Evolutionary conservation across 2,113 vertebrate species (phyloP).

Genomic region (Dinomys branickii): DNA sequence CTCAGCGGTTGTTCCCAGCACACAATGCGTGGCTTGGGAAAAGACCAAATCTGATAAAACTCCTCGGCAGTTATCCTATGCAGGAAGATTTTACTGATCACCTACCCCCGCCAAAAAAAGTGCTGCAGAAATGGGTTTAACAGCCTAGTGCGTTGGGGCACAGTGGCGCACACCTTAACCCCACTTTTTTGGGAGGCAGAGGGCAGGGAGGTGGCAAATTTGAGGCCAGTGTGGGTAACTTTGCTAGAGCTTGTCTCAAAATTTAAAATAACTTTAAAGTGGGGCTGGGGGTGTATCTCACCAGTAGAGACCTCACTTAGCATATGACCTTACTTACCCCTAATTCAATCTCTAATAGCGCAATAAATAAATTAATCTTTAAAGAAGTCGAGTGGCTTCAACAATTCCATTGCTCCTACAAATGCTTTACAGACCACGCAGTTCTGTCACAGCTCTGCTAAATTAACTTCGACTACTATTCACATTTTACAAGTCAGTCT

Average conservation of each 20-base stretch:
- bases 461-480: not conserved
- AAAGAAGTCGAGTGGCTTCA: not conserved
- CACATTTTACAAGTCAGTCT: not conserved
- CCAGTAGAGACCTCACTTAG: not conserved
- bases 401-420: not conserved
- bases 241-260: not conserved
- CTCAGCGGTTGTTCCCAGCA: not conserved
- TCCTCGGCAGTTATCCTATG: not conserved
- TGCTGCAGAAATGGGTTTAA: not conserved
- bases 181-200: not conserved
- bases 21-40: not conserved
- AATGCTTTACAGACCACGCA: not conserved
- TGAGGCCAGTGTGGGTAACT: not conserved
- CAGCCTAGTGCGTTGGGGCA: not conserved
- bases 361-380: not conserved
- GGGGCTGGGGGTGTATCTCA: not conserved
- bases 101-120: not conserved
- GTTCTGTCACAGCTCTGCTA: not conserved
- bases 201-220: not conserved
- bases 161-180: not conserved
- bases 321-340: no score
- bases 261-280: not conserved
- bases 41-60: not conserved
- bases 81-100: not conserved
- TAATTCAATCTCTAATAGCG: not conserved